phyloP scores from a whole-genome alignment of 1,140 invertebrate species.

The Spodoptera litura region DNA sequence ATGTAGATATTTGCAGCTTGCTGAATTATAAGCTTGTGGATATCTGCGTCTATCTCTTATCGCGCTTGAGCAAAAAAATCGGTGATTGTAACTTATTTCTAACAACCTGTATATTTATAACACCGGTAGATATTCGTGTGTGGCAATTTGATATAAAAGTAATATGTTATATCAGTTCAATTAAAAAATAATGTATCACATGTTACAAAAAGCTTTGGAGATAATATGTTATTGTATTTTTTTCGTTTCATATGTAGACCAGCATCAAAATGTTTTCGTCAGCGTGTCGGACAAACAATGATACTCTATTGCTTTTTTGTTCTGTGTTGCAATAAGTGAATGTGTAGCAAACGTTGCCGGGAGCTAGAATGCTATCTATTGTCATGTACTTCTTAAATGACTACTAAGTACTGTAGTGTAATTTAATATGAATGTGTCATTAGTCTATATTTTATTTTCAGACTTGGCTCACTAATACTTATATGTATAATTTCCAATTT shows the following conservation, averaged over 20 bases:
- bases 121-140: constrained; percentile 18
- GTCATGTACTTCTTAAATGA: background rate
- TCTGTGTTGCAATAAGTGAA: constrained; percentile 23
- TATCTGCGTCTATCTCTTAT: no score
- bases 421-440: no score
- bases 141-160: constrained; percentile 17
- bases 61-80: no score
- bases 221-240: background rate
- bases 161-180: constrained; percentile 25
- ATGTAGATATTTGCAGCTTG: no score
- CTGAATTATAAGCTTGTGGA: no score
- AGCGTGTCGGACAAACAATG: constrained; percentile 1
- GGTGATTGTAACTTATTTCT: no score
- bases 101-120: background rate
- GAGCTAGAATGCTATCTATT: background rate
- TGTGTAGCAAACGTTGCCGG: constrained; percentile 5
- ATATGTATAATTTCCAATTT: no score
- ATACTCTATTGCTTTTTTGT: constrained; percentile 2
- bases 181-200: constrained; percentile 31
- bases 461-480: no score
- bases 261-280: constrained; percentile 15
- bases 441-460: no score
- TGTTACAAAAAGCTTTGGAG: constrained; percentile 28
- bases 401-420: background rate
- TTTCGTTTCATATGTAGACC: constrained; percentile 32